Percentiles rank a stretch among this genome's conserved stretches.
phyloP scores from a whole-genome alignment of 2,113 vertebrate genomes.

The Petrocephalus zakoni region DNA sequence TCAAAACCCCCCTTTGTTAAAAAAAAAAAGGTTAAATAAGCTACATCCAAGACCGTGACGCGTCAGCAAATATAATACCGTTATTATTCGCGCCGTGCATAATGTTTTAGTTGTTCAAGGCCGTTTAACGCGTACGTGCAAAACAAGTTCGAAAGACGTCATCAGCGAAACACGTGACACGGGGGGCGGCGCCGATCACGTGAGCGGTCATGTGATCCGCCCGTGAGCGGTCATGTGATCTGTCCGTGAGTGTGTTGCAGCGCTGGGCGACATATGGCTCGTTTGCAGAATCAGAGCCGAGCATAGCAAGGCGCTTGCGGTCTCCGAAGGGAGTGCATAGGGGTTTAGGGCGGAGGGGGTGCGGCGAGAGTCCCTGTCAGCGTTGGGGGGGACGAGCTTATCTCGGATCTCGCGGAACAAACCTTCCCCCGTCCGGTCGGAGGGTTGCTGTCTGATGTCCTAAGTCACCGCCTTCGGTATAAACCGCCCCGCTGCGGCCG shows the following conservation, averaged over 20 bases:
- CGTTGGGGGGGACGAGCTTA: neutral
- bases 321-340: neutral
- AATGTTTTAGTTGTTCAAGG: neutral
- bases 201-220: conserved; percentile 39
- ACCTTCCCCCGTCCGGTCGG: neutral
- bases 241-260: neutral
- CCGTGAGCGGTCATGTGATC: conserved; percentile 10
- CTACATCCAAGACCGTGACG: neutral
- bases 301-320: neutral
- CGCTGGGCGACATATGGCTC: neutral
- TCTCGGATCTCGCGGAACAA: neutral
- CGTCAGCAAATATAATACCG: neutral
- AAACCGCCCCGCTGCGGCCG: neutral
- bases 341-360: neutral
- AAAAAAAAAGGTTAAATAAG: neutral
- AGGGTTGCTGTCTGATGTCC: neutral
- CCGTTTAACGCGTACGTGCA: neutral
- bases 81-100: neutral
- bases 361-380: too few species aligned
- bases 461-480: neutral
- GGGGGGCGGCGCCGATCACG: conserved; percentile 32
- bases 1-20: neutral
- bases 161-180: neutral
- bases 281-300: neutral
- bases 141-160: neutral